Evolutionary conservation across 2,888 invertebrate species (phyloP).

Genomic region (Nephrocerus scutellatus): DNA sequence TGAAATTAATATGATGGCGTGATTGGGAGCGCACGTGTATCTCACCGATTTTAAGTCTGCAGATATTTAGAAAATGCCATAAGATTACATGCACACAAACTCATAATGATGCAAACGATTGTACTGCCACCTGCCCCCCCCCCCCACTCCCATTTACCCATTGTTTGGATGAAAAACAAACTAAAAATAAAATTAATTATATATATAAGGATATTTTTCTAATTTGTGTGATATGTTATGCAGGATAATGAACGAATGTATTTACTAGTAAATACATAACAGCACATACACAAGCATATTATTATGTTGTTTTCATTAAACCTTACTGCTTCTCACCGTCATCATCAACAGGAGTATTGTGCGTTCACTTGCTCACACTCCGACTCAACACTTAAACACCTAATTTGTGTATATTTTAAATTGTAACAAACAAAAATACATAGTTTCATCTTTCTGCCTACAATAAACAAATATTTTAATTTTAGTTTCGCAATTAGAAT

Average conservation of each 20-base stretch:
- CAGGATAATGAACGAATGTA: constrained; percentile 10
- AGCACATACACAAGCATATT: constrained; percentile 21
- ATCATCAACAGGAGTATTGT: no score
- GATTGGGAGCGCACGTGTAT: neutral
- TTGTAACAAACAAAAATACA: no score
- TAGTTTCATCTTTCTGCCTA: no score
- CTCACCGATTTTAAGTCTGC: neutral
- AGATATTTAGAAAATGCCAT: no score
- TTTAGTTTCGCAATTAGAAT: no score
- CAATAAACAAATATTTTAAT: no score
- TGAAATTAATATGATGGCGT: constrained; percentile 8
- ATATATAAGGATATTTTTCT: constrained; percentile 5
- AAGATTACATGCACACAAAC: no score
- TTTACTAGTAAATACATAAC: constrained; percentile 10
- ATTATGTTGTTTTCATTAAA: no score
- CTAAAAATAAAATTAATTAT: constrained; percentile 2
- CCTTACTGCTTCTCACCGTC: no score
- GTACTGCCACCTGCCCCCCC: no score
- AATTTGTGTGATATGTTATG: constrained; percentile 15
- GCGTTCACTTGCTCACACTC: constrained; percentile 4
- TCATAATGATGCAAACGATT: no score
- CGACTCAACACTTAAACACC: constrained; percentile 19
- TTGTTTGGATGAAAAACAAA: neutral
- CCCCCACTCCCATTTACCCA: constrained; percentile 1
- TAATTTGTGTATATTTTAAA: constrained; percentile 23